A percentile compares a stretch with the other conserved stretches of the same genome.
phyloP scores from a whole-genome alignment of 2,113 vertebrate genomes.

The Salvelinus alpinus region DNA sequence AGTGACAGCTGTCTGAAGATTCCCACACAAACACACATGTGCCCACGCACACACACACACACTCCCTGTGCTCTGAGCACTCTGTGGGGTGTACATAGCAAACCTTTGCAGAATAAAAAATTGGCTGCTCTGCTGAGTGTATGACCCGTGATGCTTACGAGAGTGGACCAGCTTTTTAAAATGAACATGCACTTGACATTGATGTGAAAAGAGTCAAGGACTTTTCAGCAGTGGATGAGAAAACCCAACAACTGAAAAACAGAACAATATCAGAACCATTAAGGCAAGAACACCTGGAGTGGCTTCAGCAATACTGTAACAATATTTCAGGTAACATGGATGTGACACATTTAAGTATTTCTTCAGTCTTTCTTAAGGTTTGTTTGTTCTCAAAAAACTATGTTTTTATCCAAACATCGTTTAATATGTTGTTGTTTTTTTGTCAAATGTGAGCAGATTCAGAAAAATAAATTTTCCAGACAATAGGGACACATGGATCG shows the following conservation, averaged over 20 bases:
- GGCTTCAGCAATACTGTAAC: constrained; percentile 73
- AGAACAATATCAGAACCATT: constrained; percentile 75
- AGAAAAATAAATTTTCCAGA: constrained; percentile 73
- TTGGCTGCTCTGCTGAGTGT: constrained; percentile 66
- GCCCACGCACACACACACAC: constrained; percentile 78
- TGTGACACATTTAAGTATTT: constrained; percentile 76
- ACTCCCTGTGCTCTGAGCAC: constrained; percentile 80
- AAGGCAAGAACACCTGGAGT: constrained; percentile 81
- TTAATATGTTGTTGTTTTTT: constrained; percentile 38
- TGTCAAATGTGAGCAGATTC: constrained; percentile 69
- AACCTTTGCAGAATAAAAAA: constrained; percentile 71
- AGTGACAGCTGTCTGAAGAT: constrained; percentile 88
- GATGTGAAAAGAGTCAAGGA: constrained; percentile 50
- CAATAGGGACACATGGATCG: constrained; percentile 73
- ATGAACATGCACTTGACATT: constrained; percentile 74
- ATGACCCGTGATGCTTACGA: constrained; percentile 69
- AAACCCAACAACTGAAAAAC: constrained; percentile 52
- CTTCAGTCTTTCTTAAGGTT: constrained; percentile 74
- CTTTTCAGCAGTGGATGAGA: constrained; percentile 47
- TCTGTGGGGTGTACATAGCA: constrained; percentile 64
- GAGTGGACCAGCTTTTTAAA: constrained; percentile 67
- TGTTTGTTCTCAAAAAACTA: constrained; percentile 68
- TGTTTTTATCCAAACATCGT: constrained; percentile 64
- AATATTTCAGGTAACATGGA: constrained; percentile 71
- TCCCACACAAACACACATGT: constrained; percentile 78